Evolutionary conservation across 2,888 invertebrate species (phyloP).

Genomic region (Malachius bipustulatus): DNA sequence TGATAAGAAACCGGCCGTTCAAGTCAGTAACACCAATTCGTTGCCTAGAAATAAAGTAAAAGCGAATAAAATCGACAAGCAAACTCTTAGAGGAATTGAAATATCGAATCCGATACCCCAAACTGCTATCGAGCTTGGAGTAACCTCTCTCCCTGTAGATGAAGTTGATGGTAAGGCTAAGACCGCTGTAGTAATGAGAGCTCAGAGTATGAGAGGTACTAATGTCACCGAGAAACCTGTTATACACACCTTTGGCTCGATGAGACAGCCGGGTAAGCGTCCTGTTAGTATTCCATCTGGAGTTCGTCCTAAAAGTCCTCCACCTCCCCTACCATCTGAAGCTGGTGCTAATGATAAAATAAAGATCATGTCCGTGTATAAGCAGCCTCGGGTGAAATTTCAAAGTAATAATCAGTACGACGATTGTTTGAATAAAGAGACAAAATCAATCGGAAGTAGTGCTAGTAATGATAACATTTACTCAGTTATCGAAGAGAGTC

Average conservation of each 20-base stretch:
- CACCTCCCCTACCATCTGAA: constrained; percentile 56
- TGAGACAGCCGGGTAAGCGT: constrained; percentile 61
- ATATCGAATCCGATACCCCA: constrained; percentile 77
- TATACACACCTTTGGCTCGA: constrained; percentile 70
- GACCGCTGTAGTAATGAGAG: constrained; percentile 58
- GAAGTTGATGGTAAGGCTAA: constrained; percentile 42
- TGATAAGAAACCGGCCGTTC: constrained; percentile 42
- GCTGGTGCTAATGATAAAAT: constrained; percentile 35
- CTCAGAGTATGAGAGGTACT: constrained; percentile 65
- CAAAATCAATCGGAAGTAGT: constrained; percentile 47
- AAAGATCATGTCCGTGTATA: constrained; percentile 45
- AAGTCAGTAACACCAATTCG: constrained; percentile 43
- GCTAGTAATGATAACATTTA: constrained; percentile 64
- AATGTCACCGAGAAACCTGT: constrained; percentile 39
- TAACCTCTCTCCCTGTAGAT: constrained; percentile 49
- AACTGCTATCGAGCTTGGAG: constrained; percentile 49
- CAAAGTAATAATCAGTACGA: constrained; percentile 50
- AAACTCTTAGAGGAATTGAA: constrained; percentile 58
- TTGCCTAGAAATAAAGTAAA: constrained; percentile 48
- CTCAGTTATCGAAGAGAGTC: constrained; percentile 73
- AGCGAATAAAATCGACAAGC: constrained; percentile 57
- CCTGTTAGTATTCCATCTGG: constrained; percentile 61
- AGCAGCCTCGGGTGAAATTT: too few species aligned
- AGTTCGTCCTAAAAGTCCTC: constrained; percentile 61
- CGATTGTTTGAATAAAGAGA: constrained; percentile 60